Base-by-base conservation (phyloP, 2,888 invertebrate species). In the Orchesella flavescens region DNA sequence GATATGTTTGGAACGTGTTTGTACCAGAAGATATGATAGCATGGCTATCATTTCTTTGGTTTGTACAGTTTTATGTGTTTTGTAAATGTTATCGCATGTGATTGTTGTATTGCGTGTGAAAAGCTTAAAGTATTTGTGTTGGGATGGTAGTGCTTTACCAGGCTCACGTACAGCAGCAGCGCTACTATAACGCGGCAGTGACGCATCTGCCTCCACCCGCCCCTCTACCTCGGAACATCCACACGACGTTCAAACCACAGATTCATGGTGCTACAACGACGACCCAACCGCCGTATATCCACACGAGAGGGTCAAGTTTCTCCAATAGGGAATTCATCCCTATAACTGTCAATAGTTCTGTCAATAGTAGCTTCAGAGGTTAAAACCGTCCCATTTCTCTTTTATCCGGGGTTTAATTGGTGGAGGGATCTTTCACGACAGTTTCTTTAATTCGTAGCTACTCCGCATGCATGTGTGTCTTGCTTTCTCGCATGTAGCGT, bases 301-400 rank as follows among this genome's bases (percentile, higher is more conserved):
- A 34, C 34, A 34, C 34, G 34, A 34, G 34, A 34, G 34, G 34
- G 34, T 34, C 34, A 2, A 34, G 34, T 34, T 34, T 34, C 34
- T 34, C 57, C 24, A n/a, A n/a, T n/a, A 68, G 65, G 17, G 65
- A 69, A 13, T 72, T 79, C 63, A 72, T 79, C 79, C 79, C 61
- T n/a, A 79, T 79, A 34, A 63, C 23, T 55, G 53, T 79, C 49
- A 46, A 9, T 49, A 65, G 34, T 63, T 46, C 43, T 34, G 34
- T 15, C 49, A 49, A n/a, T 49, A 49, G 49, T 49, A 49, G 49
- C 13, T 69, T 49, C n/a, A 49, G 15, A 49, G 49, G n/a, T n/a
- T n/a, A n/a, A n/a, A n/a, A n/a, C n/a, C n/a, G n/a, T n/a, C n/a
- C n/a, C n/a, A n/a, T n/a, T n/a, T n/a, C n/a, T n/a, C n/a, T n/a